A percentile compares a stretch with the other conserved stretches of the same genome.
Evolutionary conservation across 1,140 invertebrate genomes (phyloP).

Genomic region (Ephestia elutella): DNA sequence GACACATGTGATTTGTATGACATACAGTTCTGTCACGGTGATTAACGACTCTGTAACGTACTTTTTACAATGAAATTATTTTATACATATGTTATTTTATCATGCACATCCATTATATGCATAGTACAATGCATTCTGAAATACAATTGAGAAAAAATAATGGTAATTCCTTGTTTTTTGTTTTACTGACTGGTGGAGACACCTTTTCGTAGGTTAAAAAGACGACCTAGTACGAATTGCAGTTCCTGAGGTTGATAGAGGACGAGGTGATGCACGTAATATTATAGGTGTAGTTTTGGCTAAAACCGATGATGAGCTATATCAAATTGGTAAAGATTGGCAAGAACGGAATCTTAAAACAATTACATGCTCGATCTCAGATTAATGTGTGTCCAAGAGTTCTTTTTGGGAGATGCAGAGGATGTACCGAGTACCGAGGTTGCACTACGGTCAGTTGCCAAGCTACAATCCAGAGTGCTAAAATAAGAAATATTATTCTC

Average conservation of each 20-base stretch:
- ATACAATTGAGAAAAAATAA: too few relatives aligned
- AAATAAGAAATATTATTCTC: too few relatives aligned
- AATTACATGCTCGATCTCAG: conserved; percentile 9
- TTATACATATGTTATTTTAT: too few relatives aligned
- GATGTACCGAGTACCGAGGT: conserved; percentile 8
- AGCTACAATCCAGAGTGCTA: conserved; percentile 4
- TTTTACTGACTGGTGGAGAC: too few relatives aligned
- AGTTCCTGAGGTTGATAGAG: conserved; percentile 21
- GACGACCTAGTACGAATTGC: conserved; percentile 17
- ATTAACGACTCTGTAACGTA: too few relatives aligned
- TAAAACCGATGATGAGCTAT: conserved; percentile 13
- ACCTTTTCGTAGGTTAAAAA: too few relatives aligned
- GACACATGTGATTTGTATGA: too few relatives aligned
- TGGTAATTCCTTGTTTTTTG: too few relatives aligned
- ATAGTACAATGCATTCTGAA: too few relatives aligned
- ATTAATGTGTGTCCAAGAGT: conserved; percentile 10
- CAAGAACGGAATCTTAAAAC: conserved; percentile 19
- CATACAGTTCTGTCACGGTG: too few relatives aligned
- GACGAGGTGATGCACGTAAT: conserved; percentile 20
- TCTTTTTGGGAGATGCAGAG: conserved; percentile 4
- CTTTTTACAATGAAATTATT: too few relatives aligned
- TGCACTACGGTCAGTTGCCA: conserved; percentile 11
- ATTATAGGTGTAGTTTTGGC: conserved; percentile 20
- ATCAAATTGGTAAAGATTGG: conserved; percentile 23
- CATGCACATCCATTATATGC: too few relatives aligned